Percentiles rank a stretch among this genome's conserved stretches.
phyloP scores from a whole-genome alignment of 2,888 invertebrate species.

The Pelosia muscerda region DNA sequence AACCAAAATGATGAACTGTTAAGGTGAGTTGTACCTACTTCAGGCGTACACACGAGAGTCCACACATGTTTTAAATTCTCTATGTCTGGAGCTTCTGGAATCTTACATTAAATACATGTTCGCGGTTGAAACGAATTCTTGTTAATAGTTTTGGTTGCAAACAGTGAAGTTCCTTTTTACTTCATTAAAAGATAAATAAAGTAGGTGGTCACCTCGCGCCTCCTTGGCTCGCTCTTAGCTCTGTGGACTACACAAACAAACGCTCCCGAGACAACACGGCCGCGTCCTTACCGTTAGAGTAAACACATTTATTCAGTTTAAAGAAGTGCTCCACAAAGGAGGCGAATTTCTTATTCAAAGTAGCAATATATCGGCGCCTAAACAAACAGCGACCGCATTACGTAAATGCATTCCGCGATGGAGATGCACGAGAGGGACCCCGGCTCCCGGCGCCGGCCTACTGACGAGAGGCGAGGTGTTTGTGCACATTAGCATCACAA shows the following conservation, averaged over 20 bases:
- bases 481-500: constrained; percentile 76
- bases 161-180: not conserved
- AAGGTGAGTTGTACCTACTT: no score
- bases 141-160: not conserved
- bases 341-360: constrained; percentile 78
- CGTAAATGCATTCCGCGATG: constrained; percentile 66
- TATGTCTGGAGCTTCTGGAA: not conserved
- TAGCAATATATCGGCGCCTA: constrained; percentile 79
- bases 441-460: constrained; percentile 25
- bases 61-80: not conserved
- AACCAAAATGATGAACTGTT: not conserved
- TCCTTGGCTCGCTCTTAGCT: not conserved
- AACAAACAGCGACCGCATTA: constrained; percentile 72
- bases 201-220: not conserved
- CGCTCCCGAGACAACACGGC: constrained; percentile 34
- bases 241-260: constrained; percentile 37
- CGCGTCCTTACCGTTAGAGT: constrained; percentile 48
- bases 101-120: not conserved
- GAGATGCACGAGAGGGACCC: constrained; percentile 60
- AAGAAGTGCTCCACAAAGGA: constrained; percentile 59
- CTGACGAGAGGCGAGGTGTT: constrained; percentile 59
- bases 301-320: constrained; percentile 58
- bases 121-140: not conserved
- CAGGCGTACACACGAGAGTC: no score
- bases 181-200: not conserved